Evolutionary conservation across 2,888 invertebrate species (phyloP).

Genomic region (Labia minor): DNA sequence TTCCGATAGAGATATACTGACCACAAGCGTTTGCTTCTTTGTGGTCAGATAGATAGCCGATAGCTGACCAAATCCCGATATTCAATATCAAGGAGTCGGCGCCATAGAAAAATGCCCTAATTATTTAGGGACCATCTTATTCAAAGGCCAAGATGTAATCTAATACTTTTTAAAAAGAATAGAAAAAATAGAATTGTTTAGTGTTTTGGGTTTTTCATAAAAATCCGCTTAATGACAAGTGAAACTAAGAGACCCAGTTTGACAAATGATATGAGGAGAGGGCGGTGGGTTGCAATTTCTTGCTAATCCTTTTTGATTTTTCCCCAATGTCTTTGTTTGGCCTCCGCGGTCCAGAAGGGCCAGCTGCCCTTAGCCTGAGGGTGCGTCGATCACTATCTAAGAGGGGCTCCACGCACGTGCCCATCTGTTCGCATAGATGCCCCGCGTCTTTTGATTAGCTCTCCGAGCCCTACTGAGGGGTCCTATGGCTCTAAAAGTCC

Average conservation of each 20-base stretch:
- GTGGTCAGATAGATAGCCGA: neutral
- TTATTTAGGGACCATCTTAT: neutral
- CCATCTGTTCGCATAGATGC: constrained; percentile 7
- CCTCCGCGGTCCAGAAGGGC: constrained; percentile 8
- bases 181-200: neutral
- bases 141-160: neutral
- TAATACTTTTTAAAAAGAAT: neutral
- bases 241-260: neutral
- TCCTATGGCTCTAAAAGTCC: neutral
- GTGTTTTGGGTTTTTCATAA: neutral
- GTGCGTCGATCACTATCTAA: constrained; percentile 13
- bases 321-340: neutral
- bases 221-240: constrained; percentile 4
- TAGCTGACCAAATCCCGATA: neutral
- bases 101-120: neutral
- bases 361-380: constrained; percentile 2
- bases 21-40: constrained; percentile 13
- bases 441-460: constrained; percentile 13
- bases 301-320: constrained; percentile 13
- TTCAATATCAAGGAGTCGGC: neutral
- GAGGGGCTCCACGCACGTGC: neutral
- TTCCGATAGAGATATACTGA: constrained; percentile 1
- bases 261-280: neutral
- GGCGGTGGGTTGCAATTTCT: constrained; percentile 1
- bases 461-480: neutral